A percentile compares a stretch with the other conserved stretches of the same genome.
These are phyloP conservation scores for Leptinotarsa lineolata DNA, from an alignment of 1,140 invertebrate genomes.

Conservation along the genomic window DNA sequence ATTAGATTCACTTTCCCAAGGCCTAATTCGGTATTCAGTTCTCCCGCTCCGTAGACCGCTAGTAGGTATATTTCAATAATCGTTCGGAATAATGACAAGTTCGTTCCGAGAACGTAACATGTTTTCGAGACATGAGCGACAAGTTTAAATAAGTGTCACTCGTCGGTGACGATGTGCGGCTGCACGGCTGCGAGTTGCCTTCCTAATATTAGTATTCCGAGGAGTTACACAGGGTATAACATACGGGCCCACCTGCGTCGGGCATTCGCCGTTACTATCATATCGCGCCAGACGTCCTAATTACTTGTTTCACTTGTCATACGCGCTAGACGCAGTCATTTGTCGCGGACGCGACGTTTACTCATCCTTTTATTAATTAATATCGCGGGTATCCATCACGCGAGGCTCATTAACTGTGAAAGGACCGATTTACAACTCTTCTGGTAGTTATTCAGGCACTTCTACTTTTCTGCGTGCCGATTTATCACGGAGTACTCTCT, in stretches of 20 bases:
- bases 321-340: constrained; percentile 45
- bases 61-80: neutral
- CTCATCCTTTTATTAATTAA: constrained; percentile 48
- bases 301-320: constrained; percentile 44
- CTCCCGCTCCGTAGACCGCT: neutral
- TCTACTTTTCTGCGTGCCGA: constrained; percentile 41
- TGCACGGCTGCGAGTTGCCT: constrained; percentile 28
- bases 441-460: constrained; percentile 41
- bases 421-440: constrained; percentile 48
- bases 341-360: constrained; percentile 44
- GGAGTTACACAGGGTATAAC: constrained; percentile 35
- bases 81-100: constrained; percentile 17
- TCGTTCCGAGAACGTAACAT: constrained; percentile 16
- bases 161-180: constrained; percentile 27
- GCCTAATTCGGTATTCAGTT: too few relatives aligned
- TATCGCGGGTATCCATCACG: constrained; percentile 44
- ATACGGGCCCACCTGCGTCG: constrained; percentile 50
- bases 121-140: constrained; percentile 8
- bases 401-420: constrained; percentile 44
- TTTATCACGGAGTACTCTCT: constrained; percentile 40
- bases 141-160: constrained; percentile 19
- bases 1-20: too few relatives aligned
- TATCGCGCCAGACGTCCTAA: constrained; percentile 38
- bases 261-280: constrained; percentile 39
- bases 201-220: constrained; percentile 48